These are phyloP conservation scores for Cricetomys ansorgei DNA, from an alignment of 2,113 vertebrate genomes.

Conservation along the genomic window DNA sequence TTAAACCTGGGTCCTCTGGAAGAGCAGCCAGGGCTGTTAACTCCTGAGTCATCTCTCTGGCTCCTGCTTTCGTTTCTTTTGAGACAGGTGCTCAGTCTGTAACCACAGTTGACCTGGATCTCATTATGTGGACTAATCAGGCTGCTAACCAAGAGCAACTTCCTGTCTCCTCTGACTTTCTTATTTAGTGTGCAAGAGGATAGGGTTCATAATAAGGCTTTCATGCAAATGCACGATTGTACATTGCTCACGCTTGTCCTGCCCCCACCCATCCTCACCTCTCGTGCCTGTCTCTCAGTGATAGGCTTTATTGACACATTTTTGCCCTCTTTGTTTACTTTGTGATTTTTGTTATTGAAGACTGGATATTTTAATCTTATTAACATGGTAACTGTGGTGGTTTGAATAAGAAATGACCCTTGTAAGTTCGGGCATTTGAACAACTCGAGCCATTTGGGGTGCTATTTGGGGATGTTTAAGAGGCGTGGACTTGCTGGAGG, in stretches of 20 bases:
- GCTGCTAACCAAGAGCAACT: background rate
- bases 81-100: background rate
- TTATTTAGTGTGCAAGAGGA: no score
- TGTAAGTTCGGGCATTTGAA: background rate
- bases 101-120: no score
- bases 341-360: background rate
- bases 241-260: no score
- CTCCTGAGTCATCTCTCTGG: background rate
- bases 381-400: background rate
- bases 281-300: background rate
- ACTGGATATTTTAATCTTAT: background rate
- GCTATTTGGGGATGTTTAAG: background rate
- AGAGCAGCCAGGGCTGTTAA: no score
- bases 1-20: no score
- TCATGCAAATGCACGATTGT: background rate
- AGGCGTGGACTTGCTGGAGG: background rate
- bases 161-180: background rate
- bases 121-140: background rate
- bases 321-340: background rate
- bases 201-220: background rate
- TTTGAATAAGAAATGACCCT: background rate
- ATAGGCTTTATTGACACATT: background rate
- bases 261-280: background rate
- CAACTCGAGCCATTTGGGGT: background rate
- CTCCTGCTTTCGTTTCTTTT: background rate